Base-by-base conservation (phyloP, 2,888 invertebrate species). In the Dascillus cervinus region DNA sequence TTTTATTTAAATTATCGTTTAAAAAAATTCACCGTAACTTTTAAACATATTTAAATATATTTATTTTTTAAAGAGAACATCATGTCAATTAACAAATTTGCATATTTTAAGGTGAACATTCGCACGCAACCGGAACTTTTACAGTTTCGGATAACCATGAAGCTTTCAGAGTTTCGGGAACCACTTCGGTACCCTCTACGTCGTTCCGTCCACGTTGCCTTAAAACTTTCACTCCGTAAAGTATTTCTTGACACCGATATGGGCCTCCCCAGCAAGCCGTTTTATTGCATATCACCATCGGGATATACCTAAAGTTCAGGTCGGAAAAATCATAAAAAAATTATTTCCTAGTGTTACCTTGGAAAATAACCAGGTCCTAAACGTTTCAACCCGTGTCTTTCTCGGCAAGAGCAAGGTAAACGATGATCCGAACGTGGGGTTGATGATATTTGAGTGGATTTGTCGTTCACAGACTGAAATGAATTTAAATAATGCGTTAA, bases 101-200 rank as follows among this genome's bases (percentile, higher is more conserved):
- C n/a, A n/a, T n/a, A n/a, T 12, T 34, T 26, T 41, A 49, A 13
- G 41, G 47, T n/a, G 37, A 34, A 45, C 67, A 67, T 36, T 60
- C 53, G 38, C 68, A 68, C n/a, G 59, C 62, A 2, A 65, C 62
- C 2, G 56, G 55, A 4, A 65, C 54, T 3, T 44, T 44, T 5
- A 59, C 37, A 2, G 41, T 38, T 44, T 59, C 61, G 3, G 57
- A 46, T 3, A 49, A 48, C 64, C 65, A 67, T 9, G 44, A 37
- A 15, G 56, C 53, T 25, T 50, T 49, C 4, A 66, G 39, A n/a
- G 39, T 43, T 22, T 54, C 55, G 3, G 64, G 60, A 8, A 60
- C 40, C 6, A 27, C 43, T 13, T 45, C 50, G 9, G 47, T 42
- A 3, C 44, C 43, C 13, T 21, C 29, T 37, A 38, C 22, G 22